Conservation (phyloP, 2,888 invertebrate species). For the Lydus trimaculatus region DNA sequence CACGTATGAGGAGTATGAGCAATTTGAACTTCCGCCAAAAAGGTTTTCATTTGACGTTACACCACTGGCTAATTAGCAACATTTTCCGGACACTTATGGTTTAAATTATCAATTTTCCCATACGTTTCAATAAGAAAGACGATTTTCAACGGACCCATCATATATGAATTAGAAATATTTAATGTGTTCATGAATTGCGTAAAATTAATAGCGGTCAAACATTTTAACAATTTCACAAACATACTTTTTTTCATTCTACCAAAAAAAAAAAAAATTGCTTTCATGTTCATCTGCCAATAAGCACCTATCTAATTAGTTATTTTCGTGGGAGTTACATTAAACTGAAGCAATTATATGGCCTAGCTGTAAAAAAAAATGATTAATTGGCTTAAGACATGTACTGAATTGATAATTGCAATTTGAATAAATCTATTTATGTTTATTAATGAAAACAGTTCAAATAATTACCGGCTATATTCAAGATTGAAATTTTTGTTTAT, state of each 20-base stretch:
- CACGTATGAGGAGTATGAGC: too few species aligned
- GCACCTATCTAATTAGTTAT: conserved; percentile 6
- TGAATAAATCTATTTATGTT: neutral
- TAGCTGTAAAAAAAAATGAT: neutral
- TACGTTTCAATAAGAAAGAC: neutral
- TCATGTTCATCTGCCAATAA: neutral
- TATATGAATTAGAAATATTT: neutral
- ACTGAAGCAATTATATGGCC: neutral
- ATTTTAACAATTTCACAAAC: neutral
- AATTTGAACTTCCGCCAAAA: too few species aligned
- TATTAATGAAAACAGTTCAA: neutral
- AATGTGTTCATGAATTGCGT: neutral
- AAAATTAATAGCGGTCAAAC: neutral
- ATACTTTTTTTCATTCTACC: neutral
- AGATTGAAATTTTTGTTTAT: neutral
- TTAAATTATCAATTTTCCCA: neutral
- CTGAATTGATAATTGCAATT: conserved; percentile 5
- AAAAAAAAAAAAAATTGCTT: neutral
- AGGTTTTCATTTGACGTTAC: too few species aligned
- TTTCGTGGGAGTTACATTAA: conserved; percentile 6
- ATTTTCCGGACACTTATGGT: too few species aligned
- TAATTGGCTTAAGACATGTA: neutral
- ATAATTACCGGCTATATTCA: neutral
- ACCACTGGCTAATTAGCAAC: too few species aligned
- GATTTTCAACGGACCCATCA: neutral